Evolutionary conservation across 2,888 invertebrate genomes (phyloP).

Genomic region (Noctua pronuba): DNA sequence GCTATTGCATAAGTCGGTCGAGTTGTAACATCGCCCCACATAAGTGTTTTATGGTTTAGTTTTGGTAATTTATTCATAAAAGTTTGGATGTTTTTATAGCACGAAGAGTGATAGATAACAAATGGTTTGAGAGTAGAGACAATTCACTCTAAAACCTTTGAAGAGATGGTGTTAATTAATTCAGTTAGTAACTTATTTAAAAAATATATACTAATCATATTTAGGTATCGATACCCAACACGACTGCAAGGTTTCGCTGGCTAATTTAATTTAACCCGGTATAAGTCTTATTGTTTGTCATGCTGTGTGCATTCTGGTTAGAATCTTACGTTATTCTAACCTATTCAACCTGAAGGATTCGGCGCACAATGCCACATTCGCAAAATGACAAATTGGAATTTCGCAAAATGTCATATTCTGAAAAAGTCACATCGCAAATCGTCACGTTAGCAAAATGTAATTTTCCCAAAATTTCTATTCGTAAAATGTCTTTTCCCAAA

Average conservation of each 20-base stretch:
- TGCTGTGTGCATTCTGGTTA: neutral
- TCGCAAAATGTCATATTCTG: too few species aligned
- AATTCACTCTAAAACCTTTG: neutral
- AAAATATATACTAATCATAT: neutral
- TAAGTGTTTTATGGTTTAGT: conserved; percentile 35
- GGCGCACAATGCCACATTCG: too few species aligned
- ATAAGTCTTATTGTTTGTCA: neutral
- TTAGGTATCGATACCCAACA: neutral
- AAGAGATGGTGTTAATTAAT: neutral
- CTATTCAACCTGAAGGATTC: neutral
- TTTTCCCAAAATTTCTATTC: too few species aligned
- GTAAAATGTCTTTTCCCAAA: too few species aligned
- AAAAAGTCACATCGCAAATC: too few species aligned
- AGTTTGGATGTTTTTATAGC: conserved; percentile 3
- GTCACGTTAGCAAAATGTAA: too few species aligned
- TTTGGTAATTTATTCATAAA: conserved; percentile 39
- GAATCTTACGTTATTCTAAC: neutral
- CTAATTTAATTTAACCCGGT: neutral
- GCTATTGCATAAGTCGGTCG: conserved; percentile 68
- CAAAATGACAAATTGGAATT: too few species aligned
- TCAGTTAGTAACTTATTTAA: neutral
- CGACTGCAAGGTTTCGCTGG: neutral
- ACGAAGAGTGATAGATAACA: neutral
- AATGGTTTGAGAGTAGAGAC: neutral
- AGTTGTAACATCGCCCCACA: conserved; percentile 56